phyloP scores from a whole-genome alignment of 2,888 invertebrate species.

The Sinhomidia bicolor region DNA sequence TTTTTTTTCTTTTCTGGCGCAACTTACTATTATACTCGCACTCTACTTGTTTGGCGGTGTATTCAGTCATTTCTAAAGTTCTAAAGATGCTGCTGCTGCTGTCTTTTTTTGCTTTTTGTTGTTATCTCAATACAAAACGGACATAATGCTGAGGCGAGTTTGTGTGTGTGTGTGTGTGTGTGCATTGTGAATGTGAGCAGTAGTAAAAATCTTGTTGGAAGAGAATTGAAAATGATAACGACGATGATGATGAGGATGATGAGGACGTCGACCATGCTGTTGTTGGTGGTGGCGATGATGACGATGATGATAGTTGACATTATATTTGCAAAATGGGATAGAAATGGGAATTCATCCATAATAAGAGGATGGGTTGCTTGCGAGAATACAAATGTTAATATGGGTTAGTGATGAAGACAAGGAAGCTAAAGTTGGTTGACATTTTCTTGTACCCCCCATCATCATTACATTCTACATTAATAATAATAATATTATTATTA shows the following conservation, averaged over 20 bases:
- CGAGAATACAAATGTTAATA: not conserved
- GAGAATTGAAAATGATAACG: not conserved
- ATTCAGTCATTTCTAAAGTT: too few species aligned
- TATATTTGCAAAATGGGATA: constrained; percentile 27
- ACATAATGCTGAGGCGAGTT: not conserved
- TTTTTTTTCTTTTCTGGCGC: not conserved
- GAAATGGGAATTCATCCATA: not conserved
- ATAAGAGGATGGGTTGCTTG: not conserved
- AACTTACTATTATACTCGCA: too few species aligned
- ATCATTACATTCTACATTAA: too few species aligned
- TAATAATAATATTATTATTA: too few species aligned
- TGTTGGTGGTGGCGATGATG: too few species aligned
- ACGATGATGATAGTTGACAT: constrained; percentile 30
- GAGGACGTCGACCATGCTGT: too few species aligned
- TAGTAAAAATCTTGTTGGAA: too few species aligned
- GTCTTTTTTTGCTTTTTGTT: too few species aligned
- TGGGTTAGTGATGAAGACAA: constrained; percentile 37
- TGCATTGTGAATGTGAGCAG: not conserved
- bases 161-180: too few species aligned
- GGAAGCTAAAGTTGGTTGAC: not conserved
- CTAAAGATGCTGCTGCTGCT: too few species aligned
- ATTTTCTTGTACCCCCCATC: too few species aligned
- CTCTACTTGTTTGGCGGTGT: not conserved
- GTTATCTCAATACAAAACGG: not conserved
- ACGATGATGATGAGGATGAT: too few species aligned